Base-by-base conservation (phyloP, 2,888 invertebrate species). In the Acronicta psi region DNA sequence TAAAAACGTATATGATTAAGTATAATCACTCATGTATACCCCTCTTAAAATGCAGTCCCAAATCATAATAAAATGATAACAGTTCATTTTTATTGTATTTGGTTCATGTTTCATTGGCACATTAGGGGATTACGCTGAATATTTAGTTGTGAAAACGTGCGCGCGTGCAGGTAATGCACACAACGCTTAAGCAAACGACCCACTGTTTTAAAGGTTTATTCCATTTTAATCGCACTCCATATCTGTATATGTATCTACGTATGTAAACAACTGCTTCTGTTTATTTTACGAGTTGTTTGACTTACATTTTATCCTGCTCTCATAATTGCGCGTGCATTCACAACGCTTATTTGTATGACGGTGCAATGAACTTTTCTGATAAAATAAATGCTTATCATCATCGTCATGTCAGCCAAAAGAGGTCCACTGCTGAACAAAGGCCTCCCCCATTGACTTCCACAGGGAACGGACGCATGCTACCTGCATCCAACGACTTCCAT, bases 111-210 rank as follows among this genome's bases (percentile, higher is more conserved):
- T 52, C 34, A 52, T 45, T 44, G 18, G 63, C 47, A 52, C 69
- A 60, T 75, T 75, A 75, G 50, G 31, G 59, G 50, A 49, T 75
- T 58, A 75, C 55, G 52, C 62, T 70, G 55, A 72, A 73, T 75
- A 73, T 75, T 74, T 57, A 69, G 69, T 58, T 70, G n/a, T n/a
- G 80, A 73, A 77, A 76, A 65, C 62, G 70, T 69, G 57, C 62
- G 57, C 73, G 80, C 73, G 75, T 85, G 84, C 87, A 87, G 86
- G 87, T 89, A 89, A 89, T 88, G 88, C 87, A 79, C 74, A 82
- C 77, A 81, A 80, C 88, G 86, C 81, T 89, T 89, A 89, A 80
- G 87, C 83, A 85, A 88, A 89, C 86, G 88, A 87, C 81, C 81
- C 64, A 67, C 73, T 77, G 77, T 83, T 79, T 84, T 79, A 80